Evolutionary conservation across 2,888 invertebrate genomes (phyloP).

Genomic region (Drosophila macrospina): DNA sequence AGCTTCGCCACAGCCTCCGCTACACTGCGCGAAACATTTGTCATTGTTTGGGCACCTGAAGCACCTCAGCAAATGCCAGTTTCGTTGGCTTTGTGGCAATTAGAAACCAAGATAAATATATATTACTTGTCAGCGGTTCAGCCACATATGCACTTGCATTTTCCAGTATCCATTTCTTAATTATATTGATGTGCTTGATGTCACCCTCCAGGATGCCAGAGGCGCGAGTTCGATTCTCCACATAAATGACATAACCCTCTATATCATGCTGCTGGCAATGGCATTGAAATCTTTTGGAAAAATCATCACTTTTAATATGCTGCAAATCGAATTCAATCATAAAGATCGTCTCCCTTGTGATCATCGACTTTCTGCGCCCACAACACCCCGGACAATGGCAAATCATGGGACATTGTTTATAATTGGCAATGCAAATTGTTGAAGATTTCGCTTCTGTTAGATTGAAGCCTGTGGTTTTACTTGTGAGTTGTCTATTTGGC

Average conservation of each 20-base stretch:
- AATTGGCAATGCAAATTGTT: too few species aligned
- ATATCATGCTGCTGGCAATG: not conserved
- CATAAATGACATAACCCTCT: slow-evolving; percentile 15
- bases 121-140: not conserved
- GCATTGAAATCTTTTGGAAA: not conserved
- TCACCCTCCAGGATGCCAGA: slow-evolving; percentile 16
- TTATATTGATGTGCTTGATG: not conserved
- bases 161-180: slow-evolving; percentile 23
- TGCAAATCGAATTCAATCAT: slow-evolving; percentile 7
- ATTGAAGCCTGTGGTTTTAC: not conserved
- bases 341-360: not conserved
- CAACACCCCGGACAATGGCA: slow-evolving; percentile 1
- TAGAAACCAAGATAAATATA: slow-evolving; percentile 13
- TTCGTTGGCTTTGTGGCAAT: not conserved
- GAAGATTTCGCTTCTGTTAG: not conserved
- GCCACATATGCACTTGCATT: not conserved
- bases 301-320: not conserved
- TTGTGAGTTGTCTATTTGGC: not conserved
- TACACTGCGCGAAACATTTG: slow-evolving; percentile 54
- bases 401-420: not conserved
- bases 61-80: not conserved
- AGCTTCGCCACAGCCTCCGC: slow-evolving; percentile 38
- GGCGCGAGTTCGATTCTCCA: not conserved
- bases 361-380: not conserved
- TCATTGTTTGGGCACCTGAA: not conserved